Conservation (phyloP, 2,797 vertebrate genomes). For the Sebastes baramenuke region DNA sequence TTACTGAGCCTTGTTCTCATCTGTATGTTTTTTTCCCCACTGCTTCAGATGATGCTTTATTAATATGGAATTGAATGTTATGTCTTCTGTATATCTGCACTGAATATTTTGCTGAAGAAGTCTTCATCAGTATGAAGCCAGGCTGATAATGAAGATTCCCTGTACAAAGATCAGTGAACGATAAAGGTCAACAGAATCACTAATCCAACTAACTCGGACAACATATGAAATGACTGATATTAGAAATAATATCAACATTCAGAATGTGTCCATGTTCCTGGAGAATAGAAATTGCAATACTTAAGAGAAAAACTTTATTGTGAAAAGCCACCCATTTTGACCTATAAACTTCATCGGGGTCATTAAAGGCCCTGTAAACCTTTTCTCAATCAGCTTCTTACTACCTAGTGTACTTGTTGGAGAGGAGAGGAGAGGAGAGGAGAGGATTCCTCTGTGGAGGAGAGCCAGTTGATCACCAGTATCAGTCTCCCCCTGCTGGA, state of each 20-base stretch:
- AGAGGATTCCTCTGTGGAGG: not conserved
- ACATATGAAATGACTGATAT: not conserved
- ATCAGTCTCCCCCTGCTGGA: slow-evolving; percentile 63
- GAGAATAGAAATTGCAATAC: not conserved
- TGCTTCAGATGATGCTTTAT: slow-evolving; percentile 16
- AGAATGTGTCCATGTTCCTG: not conserved
- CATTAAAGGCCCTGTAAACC: not conserved
- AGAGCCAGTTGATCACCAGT: slow-evolving; percentile 9
- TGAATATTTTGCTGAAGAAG: not conserved
- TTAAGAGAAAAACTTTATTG: not conserved
- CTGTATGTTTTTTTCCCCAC: not conserved
- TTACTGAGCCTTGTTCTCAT: slow-evolving; percentile 2
- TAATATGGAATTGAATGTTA: not conserved
- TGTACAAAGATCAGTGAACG: not conserved
- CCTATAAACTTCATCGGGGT: not conserved
- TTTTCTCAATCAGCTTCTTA: not conserved
- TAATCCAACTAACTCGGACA: not conserved
- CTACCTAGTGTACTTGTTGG: not conserved
- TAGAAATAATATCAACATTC: not conserved
- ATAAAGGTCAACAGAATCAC: not conserved
- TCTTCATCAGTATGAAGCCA: not conserved
- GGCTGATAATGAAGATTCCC: not conserved
- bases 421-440: not conserved
- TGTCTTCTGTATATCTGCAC: not conserved
- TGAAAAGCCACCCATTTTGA: not conserved